Evolutionary conservation across 2,797 vertebrate species (phyloP), one percentile per base, ranked within the genome.

Genomic region (Salmo trutta): DNA sequence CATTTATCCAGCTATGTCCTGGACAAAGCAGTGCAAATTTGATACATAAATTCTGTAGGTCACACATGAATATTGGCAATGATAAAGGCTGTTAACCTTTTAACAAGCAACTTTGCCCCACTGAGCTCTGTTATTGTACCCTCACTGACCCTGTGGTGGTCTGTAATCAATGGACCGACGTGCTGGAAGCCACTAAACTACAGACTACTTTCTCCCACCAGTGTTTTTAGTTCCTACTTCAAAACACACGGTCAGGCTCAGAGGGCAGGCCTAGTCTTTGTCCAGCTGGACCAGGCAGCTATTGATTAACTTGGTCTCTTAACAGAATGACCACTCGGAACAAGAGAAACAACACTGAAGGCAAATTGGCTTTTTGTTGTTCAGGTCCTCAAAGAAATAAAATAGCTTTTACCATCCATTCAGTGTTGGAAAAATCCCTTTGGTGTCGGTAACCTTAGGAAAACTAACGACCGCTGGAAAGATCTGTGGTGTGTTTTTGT

Each of bases 191-290:
- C 27, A 16, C 65, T 31, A 33, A 17, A 15, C 15, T 62, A 62
- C 54, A 15, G 54, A 59, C 54, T 59, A 59, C 16, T 21, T 62
- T 31, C 3, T 31, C 12, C 65, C 64, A 21, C 10, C 24, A 14
- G 64, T 14, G 19, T 64, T 77, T 77, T 73, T 77, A 52, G 51
- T 24, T 75, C 24, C 21, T 51, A 64, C 71, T 47, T 19, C 56
- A 33, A 65, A 7, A 21, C 10, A 47, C 12, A 12, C 21, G 27
- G 27, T 1, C 31, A 74, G 19, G 14, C 16, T 19, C 5, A 47
- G 5, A 5, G n/a, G 7, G 31, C 33, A 16, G 47, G n/a, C 16
- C 1, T 74, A 1, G 29, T 19, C 33, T 36, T 74, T 36, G 73
- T 62, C 56, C 73, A 74, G 31, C 19, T 29, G 19, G 7, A 3